Evolutionary conservation across 2,113 vertebrate species (phyloP).

Genomic region (Pseudopipra pipra): DNA sequence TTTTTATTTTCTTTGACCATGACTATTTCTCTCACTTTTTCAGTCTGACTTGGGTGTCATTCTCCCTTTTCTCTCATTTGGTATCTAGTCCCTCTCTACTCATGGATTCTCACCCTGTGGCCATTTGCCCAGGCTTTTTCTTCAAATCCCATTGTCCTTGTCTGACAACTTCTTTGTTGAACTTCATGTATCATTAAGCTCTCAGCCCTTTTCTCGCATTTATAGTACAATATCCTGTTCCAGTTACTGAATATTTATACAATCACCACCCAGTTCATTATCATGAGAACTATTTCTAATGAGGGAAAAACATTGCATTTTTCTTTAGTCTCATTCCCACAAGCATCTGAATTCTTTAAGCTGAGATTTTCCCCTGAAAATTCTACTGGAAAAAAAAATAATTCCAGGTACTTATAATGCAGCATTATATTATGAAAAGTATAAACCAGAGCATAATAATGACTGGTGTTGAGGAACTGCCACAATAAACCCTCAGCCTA

Average conservation of each 20-base stretch:
- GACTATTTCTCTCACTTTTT: background rate
- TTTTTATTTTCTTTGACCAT: background rate
- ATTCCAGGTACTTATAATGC: background rate
- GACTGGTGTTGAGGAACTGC: background rate
- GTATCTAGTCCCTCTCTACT: background rate
- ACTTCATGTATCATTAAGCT: background rate
- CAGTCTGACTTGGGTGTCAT: background rate
- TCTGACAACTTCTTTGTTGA: background rate
- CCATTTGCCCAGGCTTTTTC: background rate
- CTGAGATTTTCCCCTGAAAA: background rate
- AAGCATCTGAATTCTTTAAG: background rate
- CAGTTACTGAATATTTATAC: background rate
- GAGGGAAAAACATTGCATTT: background rate
- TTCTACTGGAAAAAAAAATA: background rate
- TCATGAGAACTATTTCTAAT: background rate
- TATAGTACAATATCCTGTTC: background rate
- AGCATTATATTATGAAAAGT: background rate
- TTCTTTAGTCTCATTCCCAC: background rate
- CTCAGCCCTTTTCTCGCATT: background rate
- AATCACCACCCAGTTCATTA: background rate
- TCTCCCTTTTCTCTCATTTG: background rate
- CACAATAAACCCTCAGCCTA: background rate
- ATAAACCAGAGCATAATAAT: background rate
- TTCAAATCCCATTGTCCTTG: background rate
- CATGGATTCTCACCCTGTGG: background rate